Percentiles rank a stretch among this genome's conserved stretches.
Evolutionary conservation across 2,888 invertebrate species (phyloP).

Genomic region (Drosophila subsilvestris): DNA sequence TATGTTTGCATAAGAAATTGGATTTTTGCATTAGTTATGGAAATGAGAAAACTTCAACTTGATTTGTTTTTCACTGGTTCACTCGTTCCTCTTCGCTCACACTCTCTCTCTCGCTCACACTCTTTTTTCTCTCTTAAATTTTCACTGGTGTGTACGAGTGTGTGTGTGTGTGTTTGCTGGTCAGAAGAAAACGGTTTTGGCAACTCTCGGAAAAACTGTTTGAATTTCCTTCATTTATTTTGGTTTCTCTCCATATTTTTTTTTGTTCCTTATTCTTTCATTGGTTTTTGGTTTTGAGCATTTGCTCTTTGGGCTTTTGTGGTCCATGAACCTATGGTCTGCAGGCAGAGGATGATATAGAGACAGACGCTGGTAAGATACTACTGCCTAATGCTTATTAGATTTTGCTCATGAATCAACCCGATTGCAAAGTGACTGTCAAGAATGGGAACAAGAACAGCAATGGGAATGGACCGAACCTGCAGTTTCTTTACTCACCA

Average conservation of each 20-base stretch:
- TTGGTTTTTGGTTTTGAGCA: constrained; percentile 59
- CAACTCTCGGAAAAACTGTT: constrained; percentile 69
- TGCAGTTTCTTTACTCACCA: constrained; percentile 4
- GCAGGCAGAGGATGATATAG: constrained; percentile 33
- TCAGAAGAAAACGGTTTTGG: constrained; percentile 61
- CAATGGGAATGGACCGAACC: neutral
- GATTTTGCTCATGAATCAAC: constrained; percentile 77
- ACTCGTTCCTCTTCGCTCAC: constrained; percentile 13
- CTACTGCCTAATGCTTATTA: constrained; percentile 73
- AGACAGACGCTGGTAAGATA: neutral
- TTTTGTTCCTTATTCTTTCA: constrained; percentile 50
- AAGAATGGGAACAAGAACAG: neutral
- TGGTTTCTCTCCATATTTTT: constrained; percentile 20
- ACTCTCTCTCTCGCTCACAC: constrained; percentile 7
- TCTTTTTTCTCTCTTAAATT: constrained; percentile 12
- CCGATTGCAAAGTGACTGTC: constrained; percentile 53
- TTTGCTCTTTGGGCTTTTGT: constrained; percentile 38
- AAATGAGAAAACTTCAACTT: constrained; percentile 81
- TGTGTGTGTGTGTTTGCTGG: constrained; percentile 41
- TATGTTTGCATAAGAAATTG: constrained; percentile 83
- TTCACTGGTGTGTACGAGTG: neutral
- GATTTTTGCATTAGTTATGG: constrained; percentile 84
- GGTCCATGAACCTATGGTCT: constrained; percentile 48
- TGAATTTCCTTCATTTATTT: constrained; percentile 48
- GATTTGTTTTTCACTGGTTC: constrained; percentile 72